Conservation (phyloP, 2,888 invertebrate species). For the Cistogaster globosa region DNA sequence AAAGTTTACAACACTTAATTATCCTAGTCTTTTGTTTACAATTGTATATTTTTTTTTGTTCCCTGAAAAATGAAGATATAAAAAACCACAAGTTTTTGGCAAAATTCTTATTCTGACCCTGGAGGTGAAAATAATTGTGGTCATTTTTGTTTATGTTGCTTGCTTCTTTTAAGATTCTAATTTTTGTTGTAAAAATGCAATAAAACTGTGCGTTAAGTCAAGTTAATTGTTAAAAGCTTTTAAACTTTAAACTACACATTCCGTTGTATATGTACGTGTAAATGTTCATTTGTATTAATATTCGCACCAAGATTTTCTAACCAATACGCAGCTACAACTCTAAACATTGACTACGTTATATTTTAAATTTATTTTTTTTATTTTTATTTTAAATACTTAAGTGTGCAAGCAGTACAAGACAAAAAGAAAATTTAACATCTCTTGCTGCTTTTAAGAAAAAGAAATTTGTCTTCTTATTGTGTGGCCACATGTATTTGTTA, state of each 20-base stretch:
- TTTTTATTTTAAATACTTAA: slow-evolving; percentile 9
- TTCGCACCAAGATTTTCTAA: not conserved
- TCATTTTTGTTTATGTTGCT: not conserved
- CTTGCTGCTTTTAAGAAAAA: slow-evolving; percentile 17
- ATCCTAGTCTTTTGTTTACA: not conserved
- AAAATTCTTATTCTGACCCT: not conserved
- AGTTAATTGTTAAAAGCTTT: slow-evolving; percentile 67
- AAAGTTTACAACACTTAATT: not conserved
- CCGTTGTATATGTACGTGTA: not conserved
- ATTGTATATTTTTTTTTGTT: not conserved
- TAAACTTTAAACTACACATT: slow-evolving; percentile 46
- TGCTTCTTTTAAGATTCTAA: slow-evolving; percentile 2
- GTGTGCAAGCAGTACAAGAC: slow-evolving; percentile 10
- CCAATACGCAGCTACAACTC: not conserved
- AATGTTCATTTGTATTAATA: not conserved
- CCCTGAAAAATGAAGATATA: not conserved
- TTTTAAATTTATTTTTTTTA: not conserved
- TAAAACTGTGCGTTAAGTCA: slow-evolving; percentile 58
- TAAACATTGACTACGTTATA: not conserved
- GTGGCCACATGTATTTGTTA: not conserved
- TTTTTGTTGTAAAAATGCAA: slow-evolving; percentile 41
- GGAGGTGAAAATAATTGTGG: not conserved
- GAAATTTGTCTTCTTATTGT: not conserved
- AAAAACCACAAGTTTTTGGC: not conserved
- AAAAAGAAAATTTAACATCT: slow-evolving; percentile 34